Evolutionary conservation across 1,140 invertebrate species (phyloP), one percentile per base, ranked within the genome.

Genomic region (Cyphomyrmex costatus): DNA sequence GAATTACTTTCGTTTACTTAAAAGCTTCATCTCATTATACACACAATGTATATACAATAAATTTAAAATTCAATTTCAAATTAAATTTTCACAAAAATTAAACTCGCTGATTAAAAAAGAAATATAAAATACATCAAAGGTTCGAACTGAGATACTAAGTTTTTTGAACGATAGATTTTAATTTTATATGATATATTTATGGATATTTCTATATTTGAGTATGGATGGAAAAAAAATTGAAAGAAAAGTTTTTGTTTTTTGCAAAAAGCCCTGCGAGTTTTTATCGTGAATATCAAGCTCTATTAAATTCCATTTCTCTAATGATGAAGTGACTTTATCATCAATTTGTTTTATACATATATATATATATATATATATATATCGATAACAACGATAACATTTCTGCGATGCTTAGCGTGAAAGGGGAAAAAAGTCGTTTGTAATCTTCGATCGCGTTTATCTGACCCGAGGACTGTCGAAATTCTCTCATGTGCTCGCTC

Each of bases 331-430:
- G 58, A 66, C 8, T 53, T 86, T 86, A 80, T 80, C 74, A 42
- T 21, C 6, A 42, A 42, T 8, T 1, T 5, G 2, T 49, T 60
- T n/a, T n/a, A n/a, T n/a, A n/a, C n/a, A n/a, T n/a, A n/a, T n/a
- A n/a, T n/a, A n/a, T n/a, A n/a, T n/a, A n/a, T n/a, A n/a, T n/a
- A n/a, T n/a, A n/a, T n/a, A n/a, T n/a, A 51, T 42, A 53, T 30
- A 42, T 60, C 36, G 73, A 86, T 87, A 86, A 71, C 46, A 42
- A 36, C 14, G 68, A 88, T 88, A 87, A 86, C 65, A 49, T 61
- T 24, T 36, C 16, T 77, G 58, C 36, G 24, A 46, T 36, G 14
- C 4, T 46, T 14, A 30, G 24, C 16, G 21, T 21, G 8, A 16
- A 19, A 42, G 33, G n/a, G 10, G 53, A 14, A 56, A 21, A 66